Evolutionary conservation across 2,888 invertebrate genomes (phyloP).

Genomic region (Geophilus truncorum): DNA sequence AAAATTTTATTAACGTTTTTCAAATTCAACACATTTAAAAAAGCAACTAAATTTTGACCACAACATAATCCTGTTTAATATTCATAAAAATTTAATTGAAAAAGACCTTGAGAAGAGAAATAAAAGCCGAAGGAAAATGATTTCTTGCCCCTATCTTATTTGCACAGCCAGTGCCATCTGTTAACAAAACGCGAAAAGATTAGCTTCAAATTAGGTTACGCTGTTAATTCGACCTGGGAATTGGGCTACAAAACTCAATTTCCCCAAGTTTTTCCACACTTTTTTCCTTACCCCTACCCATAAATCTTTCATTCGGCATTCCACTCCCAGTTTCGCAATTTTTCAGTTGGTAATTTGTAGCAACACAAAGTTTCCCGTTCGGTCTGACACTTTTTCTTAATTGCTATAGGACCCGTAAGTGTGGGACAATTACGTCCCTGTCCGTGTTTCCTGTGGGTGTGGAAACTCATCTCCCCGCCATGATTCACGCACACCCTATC

Average conservation of each 20-base stretch:
- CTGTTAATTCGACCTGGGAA: slow-evolving; percentile 18
- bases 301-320: not conserved
- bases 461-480: not conserved
- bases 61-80: slow-evolving; percentile 1
- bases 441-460: slow-evolving; percentile 25
- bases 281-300: not conserved
- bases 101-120: not conserved
- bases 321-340: not conserved
- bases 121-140: not conserved
- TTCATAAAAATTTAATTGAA: not conserved
- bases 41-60: not conserved
- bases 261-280: not conserved
- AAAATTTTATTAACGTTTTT: not conserved
- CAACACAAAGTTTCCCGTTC: not conserved
- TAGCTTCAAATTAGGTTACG: not conserved
- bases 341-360: slow-evolving; percentile 1
- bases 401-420: slow-evolving; percentile 1
- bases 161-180: not conserved
- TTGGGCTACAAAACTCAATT: slow-evolving; percentile 8
- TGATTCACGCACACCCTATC: slow-evolving; percentile 11
- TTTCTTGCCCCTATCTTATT: not conserved
- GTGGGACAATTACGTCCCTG: slow-evolving; percentile 5
- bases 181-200: not conserved
- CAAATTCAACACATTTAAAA: not conserved
- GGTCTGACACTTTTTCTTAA: slow-evolving; percentile 4